Conservation (phyloP, 2,888 invertebrate species). For the Dynastes tityus region DNA sequence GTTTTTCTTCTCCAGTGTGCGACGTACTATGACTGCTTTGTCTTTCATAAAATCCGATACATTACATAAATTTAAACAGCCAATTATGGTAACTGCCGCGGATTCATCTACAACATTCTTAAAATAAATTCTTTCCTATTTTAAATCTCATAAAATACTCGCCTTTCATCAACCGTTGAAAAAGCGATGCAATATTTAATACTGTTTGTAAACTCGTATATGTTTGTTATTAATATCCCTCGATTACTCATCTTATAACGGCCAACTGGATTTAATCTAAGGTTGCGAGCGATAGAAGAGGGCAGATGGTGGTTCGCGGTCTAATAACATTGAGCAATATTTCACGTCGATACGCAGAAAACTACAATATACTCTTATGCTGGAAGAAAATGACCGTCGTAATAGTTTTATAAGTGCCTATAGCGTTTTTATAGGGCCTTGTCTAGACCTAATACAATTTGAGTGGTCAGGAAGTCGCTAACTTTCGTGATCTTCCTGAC, state of each 20-base stretch:
- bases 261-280: background rate
- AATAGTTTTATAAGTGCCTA: slow-evolving; percentile 27
- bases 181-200: slow-evolving; percentile 18
- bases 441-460: slow-evolving; percentile 33
- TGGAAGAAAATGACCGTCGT: slow-evolving; percentile 20
- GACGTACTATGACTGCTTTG: too few species aligned
- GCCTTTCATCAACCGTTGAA: background rate
- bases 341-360: slow-evolving; percentile 12
- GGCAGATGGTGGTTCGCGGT: slow-evolving; percentile 14
- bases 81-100: too few species aligned
- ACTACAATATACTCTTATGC: slow-evolving; percentile 26
- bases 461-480: slow-evolving; percentile 5
- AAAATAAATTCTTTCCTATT: too few species aligned
- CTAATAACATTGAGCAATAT: slow-evolving; percentile 17
- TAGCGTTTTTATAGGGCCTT: slow-evolving; percentile 8
- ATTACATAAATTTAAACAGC: too few species aligned
- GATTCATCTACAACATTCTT: too few species aligned
- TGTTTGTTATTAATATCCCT: background rate
- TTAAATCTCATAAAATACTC: background rate
- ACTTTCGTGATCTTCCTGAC: background rate
- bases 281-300: background rate
- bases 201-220: slow-evolving; percentile 4
- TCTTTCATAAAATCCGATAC: too few species aligned
- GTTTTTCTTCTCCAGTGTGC: too few species aligned
- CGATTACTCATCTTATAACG: slow-evolving; percentile 13